These are phyloP conservation scores for Phymorhynchus buccinoides DNA, from an alignment of 1,140 invertebrate genomes.

Conservation along the genomic window DNA sequence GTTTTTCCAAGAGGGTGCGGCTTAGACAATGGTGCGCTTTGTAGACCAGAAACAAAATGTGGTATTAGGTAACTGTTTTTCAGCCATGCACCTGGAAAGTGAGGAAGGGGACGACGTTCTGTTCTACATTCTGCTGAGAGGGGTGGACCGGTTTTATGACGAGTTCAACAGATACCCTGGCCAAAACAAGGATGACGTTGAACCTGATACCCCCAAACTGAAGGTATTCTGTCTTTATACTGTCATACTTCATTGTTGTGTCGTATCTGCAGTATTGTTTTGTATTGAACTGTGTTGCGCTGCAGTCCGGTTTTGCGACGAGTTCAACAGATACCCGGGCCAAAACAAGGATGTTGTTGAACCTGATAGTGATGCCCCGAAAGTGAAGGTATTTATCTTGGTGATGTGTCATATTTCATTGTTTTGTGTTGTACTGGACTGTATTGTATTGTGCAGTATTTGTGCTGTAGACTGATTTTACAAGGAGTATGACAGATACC, in stretches of 20 bases:
- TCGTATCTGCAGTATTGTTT: no score
- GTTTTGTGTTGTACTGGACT: no score
- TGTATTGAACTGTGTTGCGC: no score
- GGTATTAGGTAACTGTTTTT: no score
- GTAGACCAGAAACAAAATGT: no score
- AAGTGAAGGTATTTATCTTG: constrained; percentile 85
- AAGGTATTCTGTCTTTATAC: constrained; percentile 78
- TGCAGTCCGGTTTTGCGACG: constrained; percentile 87
- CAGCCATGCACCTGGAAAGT: constrained; percentile 74
- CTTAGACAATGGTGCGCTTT: no score
- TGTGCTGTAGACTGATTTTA: no score
- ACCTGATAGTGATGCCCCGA: constrained; percentile 88
- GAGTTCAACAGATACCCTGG: constrained; percentile 94
- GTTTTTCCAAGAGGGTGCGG: no score
- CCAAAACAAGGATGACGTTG: constrained; percentile 87
- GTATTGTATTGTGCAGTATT: no score
- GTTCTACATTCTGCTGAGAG: constrained; percentile 92
- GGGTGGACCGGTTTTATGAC: constrained; percentile 89
- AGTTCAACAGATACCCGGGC: constrained; percentile 93
- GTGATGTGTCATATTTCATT: no score
- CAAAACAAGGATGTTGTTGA: constrained; percentile 90
- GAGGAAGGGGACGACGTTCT: constrained; percentile 75
- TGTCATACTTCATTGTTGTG: no score
- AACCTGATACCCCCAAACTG: constrained; percentile 89
- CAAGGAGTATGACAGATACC: no score